These are phyloP conservation scores for Leptosomus discolor DNA, from an alignment of 2,113 vertebrate genomes.

Conservation along the genomic window DNA sequence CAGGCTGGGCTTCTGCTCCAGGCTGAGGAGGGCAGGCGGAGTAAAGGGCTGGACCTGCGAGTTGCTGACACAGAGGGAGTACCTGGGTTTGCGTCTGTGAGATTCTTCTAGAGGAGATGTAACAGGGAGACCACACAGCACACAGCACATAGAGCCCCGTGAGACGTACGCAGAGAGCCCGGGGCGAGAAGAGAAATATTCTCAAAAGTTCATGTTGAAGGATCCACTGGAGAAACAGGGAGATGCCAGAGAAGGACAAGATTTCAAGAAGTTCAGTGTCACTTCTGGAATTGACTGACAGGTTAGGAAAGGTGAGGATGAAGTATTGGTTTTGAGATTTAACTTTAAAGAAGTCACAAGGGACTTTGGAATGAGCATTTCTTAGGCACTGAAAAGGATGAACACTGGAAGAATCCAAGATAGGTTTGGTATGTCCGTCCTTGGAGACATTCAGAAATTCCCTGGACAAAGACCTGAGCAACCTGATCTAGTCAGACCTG, in stretches of 20 bases:
- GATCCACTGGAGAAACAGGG: background rate
- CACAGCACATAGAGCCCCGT: background rate
- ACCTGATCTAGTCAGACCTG: background rate
- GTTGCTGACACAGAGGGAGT: background rate
- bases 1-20: background rate
- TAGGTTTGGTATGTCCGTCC: background rate
- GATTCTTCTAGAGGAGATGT: background rate
- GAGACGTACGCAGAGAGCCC: background rate
- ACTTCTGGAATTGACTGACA: background rate
- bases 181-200: background rate
- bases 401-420: background rate
- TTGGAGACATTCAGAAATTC: background rate
- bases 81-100: background rate
- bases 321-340: background rate
- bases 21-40: background rate
- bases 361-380: background rate
- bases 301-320: background rate
- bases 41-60: background rate
- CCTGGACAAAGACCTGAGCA: background rate
- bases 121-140: background rate
- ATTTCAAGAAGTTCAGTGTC: too few relatives aligned
- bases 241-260: background rate
- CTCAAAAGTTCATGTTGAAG: background rate
- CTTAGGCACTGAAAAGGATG: background rate
- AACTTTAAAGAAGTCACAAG: background rate